Base-by-base conservation (phyloP, 2,113 vertebrate species). In the Pantherophis guttatus region DNA sequence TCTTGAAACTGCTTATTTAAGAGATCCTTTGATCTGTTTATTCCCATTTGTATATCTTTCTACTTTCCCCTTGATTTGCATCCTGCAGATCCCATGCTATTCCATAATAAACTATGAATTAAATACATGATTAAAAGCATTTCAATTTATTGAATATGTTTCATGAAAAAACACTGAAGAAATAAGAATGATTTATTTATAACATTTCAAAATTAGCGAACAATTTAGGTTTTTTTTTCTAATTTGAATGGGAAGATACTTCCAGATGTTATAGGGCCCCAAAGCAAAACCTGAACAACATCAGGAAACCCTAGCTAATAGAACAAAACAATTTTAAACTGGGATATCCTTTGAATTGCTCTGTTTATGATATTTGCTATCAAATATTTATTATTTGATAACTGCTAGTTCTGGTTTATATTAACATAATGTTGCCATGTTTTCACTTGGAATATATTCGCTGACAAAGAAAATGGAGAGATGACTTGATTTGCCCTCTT, bases 321-420 rank as follows among this genome's bases (percentile, higher is more conserved):
- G 96, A 97, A 94, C 92, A 95, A 93, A 98, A 98, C 98, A 97
- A 97, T 96, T 98, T 98, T 97, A 98, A 98, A 97, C 98, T 98
- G 98, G 97, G 93, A 93, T 59, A 50, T 91, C 97, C 95, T 98
- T 98, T 97, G 97, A 98, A 96, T 95, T 58, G 92, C 93, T 96
- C 97, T 97, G 95, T 96, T 94, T 97, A 93, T 70, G 93, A 97
- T 96, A 96, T 92, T 95, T 96, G 94, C 90, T 96, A 94, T 94
- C 57, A 92, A 97, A 93, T 88, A 87, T 94, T 95, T 95, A 62
- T 93, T 93, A 90, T 90, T 94, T 90, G 93, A 55, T 52, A 94
- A 94, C 89, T 95, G n/a, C 90, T 70, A 53, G 52, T 90, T 97
- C 96, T 97, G 95, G 91, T 97, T 94, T 81, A 87, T 92, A 95